Conservation (phyloP, 35 echinoderm and acorn worm genomes). For the Stichopus chloronotus region DNA sequence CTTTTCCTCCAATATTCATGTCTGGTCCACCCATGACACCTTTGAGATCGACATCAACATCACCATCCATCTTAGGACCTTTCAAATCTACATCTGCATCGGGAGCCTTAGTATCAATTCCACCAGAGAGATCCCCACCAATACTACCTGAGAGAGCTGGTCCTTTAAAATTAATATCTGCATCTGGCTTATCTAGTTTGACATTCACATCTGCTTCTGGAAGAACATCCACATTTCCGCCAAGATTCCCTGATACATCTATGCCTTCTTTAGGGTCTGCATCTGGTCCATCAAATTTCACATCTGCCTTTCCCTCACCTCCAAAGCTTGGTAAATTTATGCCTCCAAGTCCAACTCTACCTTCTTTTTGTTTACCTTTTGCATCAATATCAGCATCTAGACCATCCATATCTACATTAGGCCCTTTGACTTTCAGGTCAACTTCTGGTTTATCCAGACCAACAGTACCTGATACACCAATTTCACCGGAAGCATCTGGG, state of each 20-base stretch:
- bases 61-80: conserved; percentile 26
- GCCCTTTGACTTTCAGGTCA: conserved; percentile 52
- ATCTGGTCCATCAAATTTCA: conserved; percentile 44
- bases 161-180: conserved; percentile 42
- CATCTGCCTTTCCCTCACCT: conserved; percentile 50
- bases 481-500: conserved; percentile 37
- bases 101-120: not conserved
- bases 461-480: conserved; percentile 24
- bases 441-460: conserved; percentile 45
- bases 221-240: conserved; percentile 2
- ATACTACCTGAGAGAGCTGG: conserved; percentile 19
- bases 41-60: conserved; percentile 18
- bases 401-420: conserved; percentile 51
- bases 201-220: conserved; percentile 53
- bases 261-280: conserved; percentile 49
- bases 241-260: conserved; percentile 33
- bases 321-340: conserved; percentile 54
- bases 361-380: conserved; percentile 9
- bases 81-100: conserved; percentile 60
- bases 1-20: conserved; percentile 30
- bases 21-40: conserved; percentile 23
- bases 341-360: not conserved
- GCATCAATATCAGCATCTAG: conserved; percentile 28
- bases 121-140: conserved; percentile 6
- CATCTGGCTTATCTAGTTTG: conserved; percentile 43